Percentiles rank a stretch among this genome's conserved stretches.
phyloP scores from a whole-genome alignment of 2,113 vertebrate species.

The Hyla sarda region DNA sequence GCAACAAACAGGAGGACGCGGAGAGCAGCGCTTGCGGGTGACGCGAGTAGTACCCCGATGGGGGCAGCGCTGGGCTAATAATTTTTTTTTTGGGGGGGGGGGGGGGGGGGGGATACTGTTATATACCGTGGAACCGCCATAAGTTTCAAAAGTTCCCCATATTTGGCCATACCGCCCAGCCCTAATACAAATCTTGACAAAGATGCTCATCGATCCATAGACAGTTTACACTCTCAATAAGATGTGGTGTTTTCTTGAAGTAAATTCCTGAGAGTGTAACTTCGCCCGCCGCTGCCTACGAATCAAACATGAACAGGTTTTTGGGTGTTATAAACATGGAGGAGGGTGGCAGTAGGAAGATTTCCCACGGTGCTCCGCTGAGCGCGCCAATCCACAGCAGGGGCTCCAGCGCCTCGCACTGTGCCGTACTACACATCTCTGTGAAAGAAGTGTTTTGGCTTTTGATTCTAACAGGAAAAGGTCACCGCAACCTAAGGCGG shows the following conservation, averaged over 20 bases:
- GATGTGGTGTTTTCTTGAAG: background rate
- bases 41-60: no score
- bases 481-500: background rate
- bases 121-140: no score
- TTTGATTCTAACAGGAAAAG: background rate
- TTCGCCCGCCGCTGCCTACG: background rate
- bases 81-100: no score
- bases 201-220: no score
- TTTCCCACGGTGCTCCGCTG: background rate
- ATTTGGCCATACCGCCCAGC: no score
- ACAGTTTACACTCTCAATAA: background rate
- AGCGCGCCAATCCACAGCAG: background rate
- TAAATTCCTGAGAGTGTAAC: background rate
- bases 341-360: constrained; percentile 24
- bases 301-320: constrained; percentile 38
- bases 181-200: no score
- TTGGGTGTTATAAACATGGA: constrained; percentile 36
- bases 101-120: no score
- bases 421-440: background rate
- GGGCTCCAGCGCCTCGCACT: background rate
- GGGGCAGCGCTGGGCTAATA: no score
- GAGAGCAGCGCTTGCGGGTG: no score
- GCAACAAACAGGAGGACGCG: no score
- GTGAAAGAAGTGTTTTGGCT: background rate
- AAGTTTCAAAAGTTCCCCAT: no score